Base-by-base conservation (phyloP, 1,140 invertebrate genomes). In the Pogonognathellus flavescens region DNA sequence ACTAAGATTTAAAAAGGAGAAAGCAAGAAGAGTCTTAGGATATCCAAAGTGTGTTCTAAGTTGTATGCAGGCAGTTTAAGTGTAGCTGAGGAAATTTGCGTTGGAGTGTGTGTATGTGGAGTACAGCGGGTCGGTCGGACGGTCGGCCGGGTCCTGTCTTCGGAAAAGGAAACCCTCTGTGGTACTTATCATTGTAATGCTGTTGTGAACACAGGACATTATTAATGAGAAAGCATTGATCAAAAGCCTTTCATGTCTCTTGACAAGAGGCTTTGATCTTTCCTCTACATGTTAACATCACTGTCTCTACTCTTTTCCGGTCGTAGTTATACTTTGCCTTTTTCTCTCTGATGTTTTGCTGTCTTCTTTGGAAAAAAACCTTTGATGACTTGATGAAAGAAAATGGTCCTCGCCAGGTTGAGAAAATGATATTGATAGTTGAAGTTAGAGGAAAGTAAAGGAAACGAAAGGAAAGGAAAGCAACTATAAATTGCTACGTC, bases 201-300 rank as follows among this genome's bases (percentile, higher is more conserved):
- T 87, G 84, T 87, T 87, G 86, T 87, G 83, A 83, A 87, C 86
- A 87, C 84, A 85, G 84, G 84, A 87, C 86, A 87, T 87, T 87
- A 87, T 87, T 87, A 87, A 87, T 87, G 86, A 87, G 86, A 85
- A 85, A 87, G 86, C 84, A 85, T 85, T 87, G 84, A 85, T 85
- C 82, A 85, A 87, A 87, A 85, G 84, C 86, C 86, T 87, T 87
- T 87, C 84, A 87, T 87, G 86, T 85, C 82, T 85, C 82, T 81
- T 85, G 72, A 83, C 72, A 87, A 87, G 86, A 86, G 49, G 62
- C 86, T 87, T 87, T 87, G 86, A 87, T 87, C 86, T 87, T 82
- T 84, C 82, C 82, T 82, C 83, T 55, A 59, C 60, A 86, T 83
- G 76, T 83, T 82, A 81, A 62, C 80, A 81, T 81, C 50, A 62